A percentile compares a stretch with the other conserved stretches of the same genome.
Evolutionary conservation across 1,140 invertebrate species (phyloP).

Genomic region (Nymphalis io): DNA sequence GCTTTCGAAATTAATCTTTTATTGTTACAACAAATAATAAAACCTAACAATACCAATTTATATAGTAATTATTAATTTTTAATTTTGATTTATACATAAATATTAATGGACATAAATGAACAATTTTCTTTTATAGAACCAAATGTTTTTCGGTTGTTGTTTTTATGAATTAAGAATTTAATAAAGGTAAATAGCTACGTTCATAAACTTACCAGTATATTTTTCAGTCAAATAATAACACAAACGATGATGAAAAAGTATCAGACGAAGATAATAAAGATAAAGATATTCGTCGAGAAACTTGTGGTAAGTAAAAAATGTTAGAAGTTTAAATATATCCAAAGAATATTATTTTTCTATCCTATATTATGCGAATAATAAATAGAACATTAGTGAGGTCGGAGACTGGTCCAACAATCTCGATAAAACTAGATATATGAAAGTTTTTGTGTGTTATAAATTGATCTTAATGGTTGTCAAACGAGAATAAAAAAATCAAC

Average conservation of each 20-base stretch:
- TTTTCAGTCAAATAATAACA: conserved; percentile 47
- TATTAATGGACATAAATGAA: no score
- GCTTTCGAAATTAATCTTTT: not conserved
- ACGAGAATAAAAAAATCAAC: no score
- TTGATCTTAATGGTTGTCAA: no score
- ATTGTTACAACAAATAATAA: not conserved
- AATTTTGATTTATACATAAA: not conserved
- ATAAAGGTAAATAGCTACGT: not conserved
- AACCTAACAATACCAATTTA: not conserved
- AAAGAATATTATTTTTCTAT: not conserved
- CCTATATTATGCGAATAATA: no score
- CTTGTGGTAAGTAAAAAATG: conserved; percentile 50
- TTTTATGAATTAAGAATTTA: no score
- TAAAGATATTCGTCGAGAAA: conserved; percentile 57
- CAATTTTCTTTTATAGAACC: no score
- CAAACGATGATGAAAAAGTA: conserved; percentile 35
- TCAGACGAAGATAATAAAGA: conserved; percentile 45
- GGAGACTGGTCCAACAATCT: no score
- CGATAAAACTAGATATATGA: no score
- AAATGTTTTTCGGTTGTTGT: no score
- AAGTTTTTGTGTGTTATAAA: no score
- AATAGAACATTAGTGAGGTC: no score
- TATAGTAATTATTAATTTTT: not conserved
- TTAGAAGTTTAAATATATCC: not conserved
- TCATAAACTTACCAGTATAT: not conserved